Evolutionary conservation across 2,888 invertebrate species (phyloP).

Genomic region (Chirona hameri): DNA sequence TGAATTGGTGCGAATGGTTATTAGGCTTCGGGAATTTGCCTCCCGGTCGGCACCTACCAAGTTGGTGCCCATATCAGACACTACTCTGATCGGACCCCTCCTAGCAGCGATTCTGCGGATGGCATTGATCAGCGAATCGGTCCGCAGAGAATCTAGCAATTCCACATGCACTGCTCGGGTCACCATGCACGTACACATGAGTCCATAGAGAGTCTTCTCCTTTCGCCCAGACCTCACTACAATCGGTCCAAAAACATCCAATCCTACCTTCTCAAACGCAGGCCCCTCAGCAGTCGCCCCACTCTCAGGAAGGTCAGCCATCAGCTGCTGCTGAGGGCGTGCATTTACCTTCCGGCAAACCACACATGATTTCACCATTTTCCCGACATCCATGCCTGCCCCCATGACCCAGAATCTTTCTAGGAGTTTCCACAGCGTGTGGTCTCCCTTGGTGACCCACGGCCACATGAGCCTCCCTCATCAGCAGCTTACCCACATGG

Average conservation of each 20-base stretch:
- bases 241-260: not conserved
- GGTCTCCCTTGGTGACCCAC: not conserved
- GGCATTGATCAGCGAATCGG: not conserved
- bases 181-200: not conserved
- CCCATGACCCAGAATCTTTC: not conserved
- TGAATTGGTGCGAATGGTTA: too few relatives aligned
- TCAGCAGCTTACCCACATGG: not conserved
- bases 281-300: not conserved
- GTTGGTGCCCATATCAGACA: not conserved
- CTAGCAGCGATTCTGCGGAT: not conserved
- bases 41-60: not conserved
- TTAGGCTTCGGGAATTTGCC: too few relatives aligned
- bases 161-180: not conserved
- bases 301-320: not conserved
- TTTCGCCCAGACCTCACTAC: not conserved
- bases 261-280: not conserved
- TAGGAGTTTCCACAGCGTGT: not conserved
- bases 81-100: not conserved
- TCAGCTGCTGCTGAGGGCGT: not conserved
- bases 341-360: not conserved
- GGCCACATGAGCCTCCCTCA: not conserved
- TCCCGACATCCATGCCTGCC: not conserved
- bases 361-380: not conserved
- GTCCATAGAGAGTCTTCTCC: not conserved
- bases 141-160: not conserved